A percentile compares a stretch with the other conserved stretches of the same genome.
Evolutionary conservation across 2,113 vertebrate genomes (phyloP).

Genomic region (Marmota monax): DNA sequence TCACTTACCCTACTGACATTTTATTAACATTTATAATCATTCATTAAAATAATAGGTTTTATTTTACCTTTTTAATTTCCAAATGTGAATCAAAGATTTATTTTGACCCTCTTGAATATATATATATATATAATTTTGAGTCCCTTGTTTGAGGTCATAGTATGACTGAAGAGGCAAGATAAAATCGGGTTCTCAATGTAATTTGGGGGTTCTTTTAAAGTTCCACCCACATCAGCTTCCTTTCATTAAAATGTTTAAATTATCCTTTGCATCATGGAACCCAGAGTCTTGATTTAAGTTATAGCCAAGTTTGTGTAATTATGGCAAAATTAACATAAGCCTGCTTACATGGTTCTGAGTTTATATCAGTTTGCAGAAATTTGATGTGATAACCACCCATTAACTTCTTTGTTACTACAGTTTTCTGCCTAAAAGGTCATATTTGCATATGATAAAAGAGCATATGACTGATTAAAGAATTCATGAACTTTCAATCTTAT

Average conservation of each 20-base stretch:
- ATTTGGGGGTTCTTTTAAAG: not conserved
- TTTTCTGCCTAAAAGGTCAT: constrained; percentile 37
- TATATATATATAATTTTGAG: not conserved
- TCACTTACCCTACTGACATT: constrained; percentile 77
- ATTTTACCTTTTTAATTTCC: not conserved
- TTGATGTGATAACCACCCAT: not conserved
- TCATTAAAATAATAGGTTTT: constrained; percentile 66
- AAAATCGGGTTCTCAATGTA: not conserved
- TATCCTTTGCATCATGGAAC: not conserved
- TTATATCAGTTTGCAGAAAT: constrained; percentile 31
- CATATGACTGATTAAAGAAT: not conserved
- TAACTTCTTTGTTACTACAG: constrained; percentile 16
- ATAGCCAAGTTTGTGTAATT: constrained; percentile 20
- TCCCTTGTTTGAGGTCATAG: not conserved
- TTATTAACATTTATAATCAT: constrained; percentile 70
- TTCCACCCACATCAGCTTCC: not conserved
- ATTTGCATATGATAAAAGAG: constrained; percentile 64
- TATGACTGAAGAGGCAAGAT: not conserved
- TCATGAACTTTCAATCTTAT: not conserved
- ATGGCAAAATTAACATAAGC: constrained; percentile 15
- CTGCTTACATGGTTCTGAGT: constrained; percentile 39
- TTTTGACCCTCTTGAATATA: not conserved
- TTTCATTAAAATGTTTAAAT: constrained; percentile 16
- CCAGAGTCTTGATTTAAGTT: constrained; percentile 10
- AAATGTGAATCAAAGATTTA: not conserved